Base-by-base conservation (phyloP, 2,797 vertebrate species). In the Echiichthys vipera region DNA sequence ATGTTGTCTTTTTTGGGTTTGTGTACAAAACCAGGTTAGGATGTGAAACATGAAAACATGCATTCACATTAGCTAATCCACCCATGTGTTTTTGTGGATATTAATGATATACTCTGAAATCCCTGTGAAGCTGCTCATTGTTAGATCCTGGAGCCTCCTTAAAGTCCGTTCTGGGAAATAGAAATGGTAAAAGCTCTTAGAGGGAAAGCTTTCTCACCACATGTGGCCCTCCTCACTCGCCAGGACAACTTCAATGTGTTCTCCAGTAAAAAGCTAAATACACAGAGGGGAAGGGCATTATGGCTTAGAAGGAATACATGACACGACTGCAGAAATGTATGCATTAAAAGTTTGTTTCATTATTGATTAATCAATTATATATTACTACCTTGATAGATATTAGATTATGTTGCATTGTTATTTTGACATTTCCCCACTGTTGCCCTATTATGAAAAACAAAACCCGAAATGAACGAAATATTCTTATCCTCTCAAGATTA, bases 121-220 rank as follows among this genome's bases (percentile, higher is more conserved):
- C 64, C 42, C 66, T 65, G 7, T 49, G 71, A 83, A 71, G 47
- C 73, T 64, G 82, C 70, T 91, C 88, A 92, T 92, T 91, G 73
- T 84, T 79, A 17, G 77, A 88, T 79, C 82, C 54, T 54, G 34
- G 77, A 84, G 69, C 66, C 80, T 85, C 75, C 39, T 71, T 80
- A 62, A 76, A 78, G 81, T 82, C 58, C 71, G 65, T 87, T 91
- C 79, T 84, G 78, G 86, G 86, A 90, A 91, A 75, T 50, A 65
- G 67, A 81, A 51, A 89, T 78, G 81, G 49, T 81, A 84, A 92
- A 90, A 92, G 91, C 91, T 88, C 79, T 89, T 71, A 83, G 73
- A 86, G 64, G 69, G 45, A 85, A 83, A 69, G 64, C 81, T 84
- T 83, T 80, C 83, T 83, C 49, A 56, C 76, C 77, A 50, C 78